Base-by-base conservation (phyloP, 2,888 invertebrate genomes). In the Hirudinaria manillensis region DNA sequence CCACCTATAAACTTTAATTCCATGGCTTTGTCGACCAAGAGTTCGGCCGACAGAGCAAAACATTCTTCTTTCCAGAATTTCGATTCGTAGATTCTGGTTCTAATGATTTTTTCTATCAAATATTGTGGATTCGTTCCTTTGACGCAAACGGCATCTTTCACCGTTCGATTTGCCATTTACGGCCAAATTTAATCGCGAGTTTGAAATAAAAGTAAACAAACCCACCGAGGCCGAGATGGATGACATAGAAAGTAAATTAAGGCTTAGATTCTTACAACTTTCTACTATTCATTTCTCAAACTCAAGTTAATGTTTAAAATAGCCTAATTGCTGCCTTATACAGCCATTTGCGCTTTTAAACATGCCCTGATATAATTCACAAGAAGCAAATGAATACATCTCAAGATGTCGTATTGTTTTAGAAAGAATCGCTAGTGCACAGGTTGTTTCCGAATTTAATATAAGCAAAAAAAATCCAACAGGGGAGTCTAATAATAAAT, bases 1-100 rank as follows among this genome's bases (percentile, higher is more conserved):
- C 99, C 99, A 38, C 99, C 99, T 76, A 94, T 87, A 82, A 88
- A 94, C 32, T 94, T 90, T 80, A 99, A 87, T 85, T 95, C 96
- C 94, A 98, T 95, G 0, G 97, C 99, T 87, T 98, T 98, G 88
- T 99, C 99, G 27, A 99, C 98, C 70, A 99, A 85, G 72, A 98
- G 88, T 85, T 99, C 99, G 16, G 98, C 98, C 80, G 71, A 70
- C 13, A 99, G 87, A 0, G 98, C 99, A 84, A 99, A 99, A 87
- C 99, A 99, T 90, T 98, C 94, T 89, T 99, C 99, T 84, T 99
- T 99, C 99, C 99, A 99, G 85, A 94, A 99, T 88, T 95, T 92
- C 3, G 93, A 94, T 85, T 99, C 99, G 86, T 99, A 99, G 79
- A 99, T 96, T 78, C 99, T 90, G 0, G 96, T 94, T 83, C 99